Conservation (phyloP, 2,113 vertebrate genomes). For the Peromyscus californicus region DNA sequence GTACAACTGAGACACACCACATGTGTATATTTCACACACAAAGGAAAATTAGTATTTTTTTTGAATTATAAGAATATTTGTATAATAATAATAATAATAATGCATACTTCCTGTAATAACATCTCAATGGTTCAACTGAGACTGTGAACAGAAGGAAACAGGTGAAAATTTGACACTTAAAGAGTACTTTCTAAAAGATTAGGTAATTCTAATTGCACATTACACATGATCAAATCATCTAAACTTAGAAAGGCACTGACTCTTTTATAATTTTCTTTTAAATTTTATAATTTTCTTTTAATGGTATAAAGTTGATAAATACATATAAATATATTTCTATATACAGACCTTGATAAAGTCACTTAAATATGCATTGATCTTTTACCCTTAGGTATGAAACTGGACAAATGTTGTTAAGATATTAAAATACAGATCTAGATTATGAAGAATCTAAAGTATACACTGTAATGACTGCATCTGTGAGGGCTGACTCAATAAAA, state of each 20-base stretch:
- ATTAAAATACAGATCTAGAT: not conserved
- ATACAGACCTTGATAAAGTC: not conserved
- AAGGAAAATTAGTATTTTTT: not conserved
- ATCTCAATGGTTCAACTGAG: not conserved
- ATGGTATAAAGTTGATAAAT: not conserved
- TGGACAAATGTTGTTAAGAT: not conserved
- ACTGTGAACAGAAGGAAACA: not conserved
- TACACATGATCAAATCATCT: not conserved
- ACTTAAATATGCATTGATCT: not conserved
- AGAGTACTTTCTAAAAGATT: not conserved
- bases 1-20: not conserved
- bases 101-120: not conserved
- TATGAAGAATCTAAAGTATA: not conserved
- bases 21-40: not conserved
- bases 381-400: conserved; percentile 43
- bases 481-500: not conserved
- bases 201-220: conserved; percentile 2
- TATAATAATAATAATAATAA: not conserved
- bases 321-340: not conserved
- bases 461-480: not conserved
- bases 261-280: not conserved
- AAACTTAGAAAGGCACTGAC: conserved; percentile 41
- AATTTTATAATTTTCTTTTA: conserved; percentile 52
- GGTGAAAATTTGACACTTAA: not conserved
- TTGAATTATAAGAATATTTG: not conserved